Base-by-base conservation (phyloP, 2,888 invertebrate genomes). In the Onchidella celtica region DNA sequence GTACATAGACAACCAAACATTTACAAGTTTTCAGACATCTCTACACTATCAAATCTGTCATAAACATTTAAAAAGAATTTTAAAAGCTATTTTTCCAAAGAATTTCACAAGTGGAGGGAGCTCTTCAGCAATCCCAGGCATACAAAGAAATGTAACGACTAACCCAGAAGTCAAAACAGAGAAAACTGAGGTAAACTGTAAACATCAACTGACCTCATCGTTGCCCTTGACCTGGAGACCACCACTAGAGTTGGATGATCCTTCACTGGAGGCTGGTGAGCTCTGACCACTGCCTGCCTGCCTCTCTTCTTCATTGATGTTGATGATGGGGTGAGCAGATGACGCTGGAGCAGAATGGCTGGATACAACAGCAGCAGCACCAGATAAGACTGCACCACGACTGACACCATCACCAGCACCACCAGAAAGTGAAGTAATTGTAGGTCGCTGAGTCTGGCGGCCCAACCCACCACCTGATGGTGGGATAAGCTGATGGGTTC, bases 271-370 rank as follows among this genome's bases (percentile, higher is more conserved):
- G 0, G 91, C 90, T 24, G 91, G 91, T 4, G 91, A 91, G 81
- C 91, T 91, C 83, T 91, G 91, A 2, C 91, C 91, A 87, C 91
- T 91, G n/a, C 91, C 91, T 40, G 89, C 89, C 85, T 89, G 90
- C 24, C 91, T 70, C 21, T 89, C 85, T 66, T 91, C 91, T 74
- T 90, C 89, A n/a, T 85, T 86, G 72, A 89, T 84, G 79, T 87
- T 90, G 68, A 89, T 87, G 21, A 84, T 84, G 55, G 87, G 88
- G 38, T 87, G 83, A 27, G 47, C 29, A n/a, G 80, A 68, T 27
- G 75, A 59, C 24, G 65, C 9, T 83, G 66, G n/a, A n/a, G 57
- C 3, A 14, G 65, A n/a, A n/a, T 29, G 24, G 11, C 11, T 27
- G 3, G 75, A 24, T 24, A 57, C 73, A 2, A n/a, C 40, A 27